Conservation (phyloP, 2,113 vertebrate genomes). For the Paracanthobrama guichenoti region DNA sequence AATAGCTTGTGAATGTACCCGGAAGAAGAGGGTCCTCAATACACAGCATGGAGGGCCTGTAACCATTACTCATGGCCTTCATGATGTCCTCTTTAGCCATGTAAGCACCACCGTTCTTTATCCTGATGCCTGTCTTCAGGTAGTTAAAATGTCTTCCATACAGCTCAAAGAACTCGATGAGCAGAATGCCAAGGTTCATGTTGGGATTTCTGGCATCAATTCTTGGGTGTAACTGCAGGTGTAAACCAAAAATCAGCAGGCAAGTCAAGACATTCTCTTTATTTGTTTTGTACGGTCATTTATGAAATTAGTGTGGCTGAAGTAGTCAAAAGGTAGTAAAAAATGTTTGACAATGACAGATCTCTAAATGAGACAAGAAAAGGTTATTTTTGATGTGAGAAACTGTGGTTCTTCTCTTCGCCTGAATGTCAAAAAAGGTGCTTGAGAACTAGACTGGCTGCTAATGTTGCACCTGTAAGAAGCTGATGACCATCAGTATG, state of each 20-base stretch:
- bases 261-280: neutral
- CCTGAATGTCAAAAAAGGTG: no score
- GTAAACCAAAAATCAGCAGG: slow-evolving; percentile 12
- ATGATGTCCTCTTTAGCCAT: slow-evolving; percentile 97
- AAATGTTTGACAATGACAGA: neutral
- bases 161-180: slow-evolving; percentile 99
- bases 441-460: neutral
- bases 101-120: slow-evolving; percentile 94
- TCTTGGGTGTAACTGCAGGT: slow-evolving; percentile 88
- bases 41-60: slow-evolving; percentile 96
- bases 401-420: neutral
- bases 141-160: slow-evolving; percentile 99
- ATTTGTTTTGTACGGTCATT: neutral
- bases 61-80: slow-evolving; percentile 93
- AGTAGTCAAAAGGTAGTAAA: neutral
- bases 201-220: slow-evolving; percentile 90
- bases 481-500: slow-evolving; percentile 84
- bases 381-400: neutral
- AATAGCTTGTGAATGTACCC: slow-evolving; percentile 66
- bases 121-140: slow-evolving; percentile 96
- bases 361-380: neutral
- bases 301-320: neutral
- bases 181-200: slow-evolving; percentile 93
- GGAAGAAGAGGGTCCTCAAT: slow-evolving; percentile 95
- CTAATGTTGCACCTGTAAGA: slow-evolving; percentile 74